phyloP scores from a whole-genome alignment of 2,113 vertebrate genomes.

The Lycaon pictus region DNA sequence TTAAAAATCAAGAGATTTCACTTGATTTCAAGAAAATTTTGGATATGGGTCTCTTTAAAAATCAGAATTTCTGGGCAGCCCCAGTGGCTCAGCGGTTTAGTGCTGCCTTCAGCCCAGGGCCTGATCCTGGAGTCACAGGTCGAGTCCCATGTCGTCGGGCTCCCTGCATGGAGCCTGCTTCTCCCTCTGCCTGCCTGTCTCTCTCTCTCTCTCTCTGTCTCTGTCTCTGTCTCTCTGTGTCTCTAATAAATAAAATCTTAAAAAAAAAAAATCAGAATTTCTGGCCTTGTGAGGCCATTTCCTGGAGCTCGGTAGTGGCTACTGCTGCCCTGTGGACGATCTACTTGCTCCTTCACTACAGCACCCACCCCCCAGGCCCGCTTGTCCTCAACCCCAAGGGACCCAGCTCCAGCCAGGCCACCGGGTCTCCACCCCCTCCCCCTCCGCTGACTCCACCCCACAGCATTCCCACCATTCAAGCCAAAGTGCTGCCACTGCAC shows the following conservation, averaged over 20 bases:
- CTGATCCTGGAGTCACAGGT: too few relatives aligned
- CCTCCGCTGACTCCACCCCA: too few relatives aligned
- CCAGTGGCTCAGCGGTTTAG: too few relatives aligned
- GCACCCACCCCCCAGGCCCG: not conserved
- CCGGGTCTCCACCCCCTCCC: not conserved
- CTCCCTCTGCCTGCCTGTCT: too few relatives aligned
- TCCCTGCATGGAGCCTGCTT: too few relatives aligned
- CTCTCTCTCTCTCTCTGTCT: too few relatives aligned
- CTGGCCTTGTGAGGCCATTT: not conserved
- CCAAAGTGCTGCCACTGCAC: not conserved
- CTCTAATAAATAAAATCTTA: too few relatives aligned
- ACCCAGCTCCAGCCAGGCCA: not conserved
- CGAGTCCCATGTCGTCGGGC: too few relatives aligned
- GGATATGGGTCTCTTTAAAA: not conserved
- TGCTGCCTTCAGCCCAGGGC: too few relatives aligned
- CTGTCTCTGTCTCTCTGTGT: too few relatives aligned
- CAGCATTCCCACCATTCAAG: fast-evolving
- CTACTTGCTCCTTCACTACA: not conserved
- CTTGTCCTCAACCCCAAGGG: not conserved
- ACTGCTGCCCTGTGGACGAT: not conserved
- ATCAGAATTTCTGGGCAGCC: not conserved
- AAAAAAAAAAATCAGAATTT: not conserved
- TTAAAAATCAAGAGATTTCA: constrained; percentile 9
- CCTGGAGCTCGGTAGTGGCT: not conserved
- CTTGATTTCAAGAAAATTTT: not conserved